These are phyloP conservation scores for Macrosiphum euphorbiae DNA, from an alignment of 2,888 invertebrate species.

Conservation along the genomic window DNA sequence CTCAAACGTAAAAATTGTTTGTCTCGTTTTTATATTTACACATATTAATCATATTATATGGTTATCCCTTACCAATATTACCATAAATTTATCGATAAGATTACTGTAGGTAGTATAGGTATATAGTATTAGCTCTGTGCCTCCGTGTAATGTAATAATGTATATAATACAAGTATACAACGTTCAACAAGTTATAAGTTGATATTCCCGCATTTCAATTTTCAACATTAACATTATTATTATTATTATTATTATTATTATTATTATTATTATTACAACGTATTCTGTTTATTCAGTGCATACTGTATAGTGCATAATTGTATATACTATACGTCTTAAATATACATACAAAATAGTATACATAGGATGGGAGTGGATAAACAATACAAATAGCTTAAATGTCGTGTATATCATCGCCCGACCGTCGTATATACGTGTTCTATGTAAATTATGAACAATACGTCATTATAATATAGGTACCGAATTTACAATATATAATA, in stretches of 20 bases:
- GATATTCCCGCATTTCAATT: background rate
- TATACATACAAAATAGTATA: background rate
- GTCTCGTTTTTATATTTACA: background rate
- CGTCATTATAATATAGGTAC: background rate
- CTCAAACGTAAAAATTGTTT: background rate
- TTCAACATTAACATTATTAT: background rate
- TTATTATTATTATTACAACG: background rate
- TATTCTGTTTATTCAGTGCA: background rate
- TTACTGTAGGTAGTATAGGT: background rate
- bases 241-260: background rate
- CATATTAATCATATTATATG: too few relatives aligned
- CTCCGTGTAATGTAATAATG: too few relatives aligned
- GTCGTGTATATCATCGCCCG: background rate
- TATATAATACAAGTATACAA: background rate
- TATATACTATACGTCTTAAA: background rate
- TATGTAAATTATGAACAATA: conserved; percentile 2
- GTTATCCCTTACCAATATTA: background rate
- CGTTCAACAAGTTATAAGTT: background rate
- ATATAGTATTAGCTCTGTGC: background rate
- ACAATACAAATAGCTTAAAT: background rate
- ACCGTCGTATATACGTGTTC: background rate
- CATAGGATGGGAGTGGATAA: conserved; percentile 3
- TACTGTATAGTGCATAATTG: background rate
- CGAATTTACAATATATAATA: background rate
- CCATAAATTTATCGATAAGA: background rate